A percentile compares a stretch with the other conserved stretches of the same genome.
Evolutionary conservation across 2,797 vertebrate species (phyloP).

Genomic region (Carduelis carduelis): DNA sequence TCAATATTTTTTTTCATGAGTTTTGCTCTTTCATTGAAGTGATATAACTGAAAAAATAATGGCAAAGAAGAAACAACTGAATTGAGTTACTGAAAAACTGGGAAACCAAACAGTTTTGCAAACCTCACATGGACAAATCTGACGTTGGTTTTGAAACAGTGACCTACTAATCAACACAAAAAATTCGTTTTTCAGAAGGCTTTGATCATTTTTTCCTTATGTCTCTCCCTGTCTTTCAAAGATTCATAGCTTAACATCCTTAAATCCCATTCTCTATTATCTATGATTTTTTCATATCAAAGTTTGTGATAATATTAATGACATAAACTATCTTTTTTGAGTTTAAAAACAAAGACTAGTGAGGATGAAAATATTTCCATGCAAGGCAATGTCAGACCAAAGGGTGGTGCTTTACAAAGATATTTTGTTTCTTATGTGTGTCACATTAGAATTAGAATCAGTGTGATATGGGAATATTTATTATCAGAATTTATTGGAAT

Average conservation of each 20-base stretch:
- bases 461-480: not conserved
- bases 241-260: not conserved
- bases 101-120: not conserved
- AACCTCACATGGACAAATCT: not conserved
- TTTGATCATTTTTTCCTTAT: not conserved
- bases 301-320: not conserved
- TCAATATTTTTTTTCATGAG: not conserved
- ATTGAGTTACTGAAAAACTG: not conserved
- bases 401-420: not conserved
- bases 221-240: not conserved
- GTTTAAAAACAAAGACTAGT: not conserved
- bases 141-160: not conserved
- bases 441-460: not conserved
- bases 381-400: not conserved
- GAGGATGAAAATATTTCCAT: not conserved
- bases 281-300: not conserved
- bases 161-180: not conserved
- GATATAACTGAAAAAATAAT: not conserved
- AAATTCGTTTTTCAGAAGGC: not conserved
- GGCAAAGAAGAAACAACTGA: not conserved
- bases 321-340: not conserved
- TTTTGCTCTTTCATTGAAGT: not conserved
- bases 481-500: not conserved
- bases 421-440: not conserved
- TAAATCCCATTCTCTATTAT: not conserved